These are phyloP conservation scores for Pristionchus fissidentatus DNA, from an alignment of 2,888 invertebrate genomes.

Conservation along the genomic window DNA sequence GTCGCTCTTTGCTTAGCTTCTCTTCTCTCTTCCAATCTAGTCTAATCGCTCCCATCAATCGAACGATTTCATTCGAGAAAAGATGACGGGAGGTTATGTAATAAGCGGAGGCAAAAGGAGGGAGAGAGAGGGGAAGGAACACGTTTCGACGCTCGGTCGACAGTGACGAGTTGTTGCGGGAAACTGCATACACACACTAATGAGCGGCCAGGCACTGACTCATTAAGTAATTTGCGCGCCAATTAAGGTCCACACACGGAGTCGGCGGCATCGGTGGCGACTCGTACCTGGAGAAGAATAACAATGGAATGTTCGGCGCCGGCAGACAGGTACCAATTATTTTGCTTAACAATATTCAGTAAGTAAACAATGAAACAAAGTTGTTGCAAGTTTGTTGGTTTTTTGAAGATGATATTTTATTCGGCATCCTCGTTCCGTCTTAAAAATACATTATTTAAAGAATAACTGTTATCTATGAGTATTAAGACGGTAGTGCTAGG, in stretches of 20 bases:
- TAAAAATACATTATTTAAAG: not conserved
- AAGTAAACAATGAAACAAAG: not conserved
- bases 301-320: conserved; percentile 63
- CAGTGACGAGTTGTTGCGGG: not conserved
- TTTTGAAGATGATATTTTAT: not conserved
- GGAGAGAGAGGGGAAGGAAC: not conserved
- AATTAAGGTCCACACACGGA: conserved; percentile 67
- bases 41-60: not conserved
- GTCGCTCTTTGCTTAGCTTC: not conserved
- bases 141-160: not conserved
- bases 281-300: conserved; percentile 53
- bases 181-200: too few species aligned
- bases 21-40: not conserved
- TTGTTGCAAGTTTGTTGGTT: too few species aligned
- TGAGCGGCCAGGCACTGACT: not conserved
- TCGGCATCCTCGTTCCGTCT: not conserved
- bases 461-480: not conserved
- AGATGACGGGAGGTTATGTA: conserved; percentile 8
- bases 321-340: conserved; percentile 60
- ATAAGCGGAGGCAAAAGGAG: conserved; percentile 6
- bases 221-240: not conserved
- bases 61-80: not conserved
- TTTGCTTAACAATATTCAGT: not conserved
- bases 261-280: conserved; percentile 71
- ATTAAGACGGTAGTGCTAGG: not conserved